phyloP scores from a whole-genome alignment of 2,888 invertebrate species.

The Hirtodrosophila trivittata region DNA sequence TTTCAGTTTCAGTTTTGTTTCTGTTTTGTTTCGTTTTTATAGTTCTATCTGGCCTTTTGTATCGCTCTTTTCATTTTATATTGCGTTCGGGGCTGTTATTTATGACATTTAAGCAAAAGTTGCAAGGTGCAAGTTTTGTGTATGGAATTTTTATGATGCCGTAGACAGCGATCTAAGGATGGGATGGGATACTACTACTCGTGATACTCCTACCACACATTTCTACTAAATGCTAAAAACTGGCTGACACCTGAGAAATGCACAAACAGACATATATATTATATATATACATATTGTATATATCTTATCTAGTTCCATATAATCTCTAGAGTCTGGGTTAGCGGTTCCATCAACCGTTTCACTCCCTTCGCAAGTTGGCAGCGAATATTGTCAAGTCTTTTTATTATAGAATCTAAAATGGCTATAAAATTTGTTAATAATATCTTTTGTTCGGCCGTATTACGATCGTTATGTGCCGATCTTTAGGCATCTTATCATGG shows the following conservation, averaged over 20 bases:
- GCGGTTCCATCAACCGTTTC: not conserved
- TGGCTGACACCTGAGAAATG: conserved; percentile 7
- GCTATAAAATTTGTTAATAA: conserved; percentile 52
- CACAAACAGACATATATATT: conserved; percentile 13
- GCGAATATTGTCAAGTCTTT: conserved; percentile 2
- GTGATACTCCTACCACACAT: conserved; percentile 13
- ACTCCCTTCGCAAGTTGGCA: not conserved
- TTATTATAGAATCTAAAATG: conserved; percentile 27
- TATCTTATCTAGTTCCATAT: conserved; percentile 29
- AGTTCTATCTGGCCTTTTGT: conserved; percentile 60
- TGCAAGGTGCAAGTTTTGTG: conserved; percentile 76
- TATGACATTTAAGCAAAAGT: conserved; percentile 74
- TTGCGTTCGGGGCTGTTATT: conserved; percentile 57
- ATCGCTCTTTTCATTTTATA: conserved; percentile 58
- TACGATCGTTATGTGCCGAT: conserved; percentile 32
- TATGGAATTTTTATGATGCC: conserved; percentile 71
- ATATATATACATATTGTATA: conserved; percentile 8
- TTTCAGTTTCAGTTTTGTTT: conserved; percentile 7
- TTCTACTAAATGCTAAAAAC: conserved; percentile 14
- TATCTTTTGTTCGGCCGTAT: conserved; percentile 40
- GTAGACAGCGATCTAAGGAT: conserved; percentile 37
- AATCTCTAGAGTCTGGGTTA: conserved; percentile 21
- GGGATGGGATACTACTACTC: conserved; percentile 23
- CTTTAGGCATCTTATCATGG: conserved; percentile 28
- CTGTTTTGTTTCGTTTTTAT: conserved; percentile 46